Base-by-base conservation (phyloP, 2,888 invertebrate species). In the Metellina segmentata region DNA sequence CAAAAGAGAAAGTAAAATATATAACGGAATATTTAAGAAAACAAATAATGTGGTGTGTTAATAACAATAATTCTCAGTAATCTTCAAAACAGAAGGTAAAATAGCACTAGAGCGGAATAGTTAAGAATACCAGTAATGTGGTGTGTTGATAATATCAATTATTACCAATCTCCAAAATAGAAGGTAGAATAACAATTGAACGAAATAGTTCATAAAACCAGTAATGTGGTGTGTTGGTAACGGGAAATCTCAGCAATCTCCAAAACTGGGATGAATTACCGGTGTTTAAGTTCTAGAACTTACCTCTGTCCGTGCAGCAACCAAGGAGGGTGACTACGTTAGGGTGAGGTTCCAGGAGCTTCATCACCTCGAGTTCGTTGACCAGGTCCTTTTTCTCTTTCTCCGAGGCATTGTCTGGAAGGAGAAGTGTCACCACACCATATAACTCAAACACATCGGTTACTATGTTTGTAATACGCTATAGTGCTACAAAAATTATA, bases 251-350 rank as follows among this genome's bases (percentile, higher is more conserved):
- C 34, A 34, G 1, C 34, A 34, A 34, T 34, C 34, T 34, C 34
- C 34, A 34, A n/a, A n/a, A 6, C 2, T 1, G 48, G 48, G 48
- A 16, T 34, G 13, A 11, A 75, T 34, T 19, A 11, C 9, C 13
- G 52, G 16, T 52, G 20, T 6, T 9, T 13, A 75, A 79, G 52
- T 1, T 9, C 13, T 16, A 72, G 5, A 49, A 75, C 89, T 94
- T 94, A 97, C 97, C 97, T 96, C 96, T 96, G 94, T 97, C 97
- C 74, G 97, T 97, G 94, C 98, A 98, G 94, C 97, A 97, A 82
- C 97, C 98, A 4, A 97, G 95, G 52, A 98, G 95, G 0, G 97
- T 97, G 61, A 98, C 97, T 89, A 98, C 97, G 95, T 98, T 98
- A 0, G 97, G 97, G 95, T 98, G 98, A 1, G 97, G 97, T 49